Base-by-base conservation (phyloP, 2,888 invertebrate species). In the Mythimna impura region DNA sequence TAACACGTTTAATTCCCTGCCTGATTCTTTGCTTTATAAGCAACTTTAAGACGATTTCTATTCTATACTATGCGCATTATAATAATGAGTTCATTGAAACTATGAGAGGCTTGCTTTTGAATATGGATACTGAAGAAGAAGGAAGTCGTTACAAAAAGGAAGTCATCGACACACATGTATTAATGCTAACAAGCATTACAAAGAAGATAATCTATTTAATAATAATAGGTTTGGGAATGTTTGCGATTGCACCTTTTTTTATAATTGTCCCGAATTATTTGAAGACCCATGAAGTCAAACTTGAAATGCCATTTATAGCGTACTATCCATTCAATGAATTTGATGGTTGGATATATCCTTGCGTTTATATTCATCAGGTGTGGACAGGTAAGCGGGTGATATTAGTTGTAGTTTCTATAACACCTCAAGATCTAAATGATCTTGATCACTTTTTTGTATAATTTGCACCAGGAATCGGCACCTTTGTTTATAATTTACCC, bases 251-350 rank as follows among this genome's bases (percentile, higher is more conserved):
- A 14, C 81, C 82, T 12, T 3, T 69, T 1, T 62, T 74, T 64
- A 60, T 68, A 60, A 73, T 71, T 14, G 9, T 72, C 0, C 50
- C 58, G 3, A 34, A 64, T 34, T 82, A 83, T 64, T 69, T 58
- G 0, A 61, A 68, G 52, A 80, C 52, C 20, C 34, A 47, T n/a
- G 71, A 73, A 66, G 20, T 84, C 5, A 54, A 74, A 7, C 70
- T 84, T 54, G 70, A 83, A 25, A 9, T 81, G 52, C 84, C 84
- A 0, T 83, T 82, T 17, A 55, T 81, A 40, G 73, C 55, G 10
- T 66, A 64, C 50, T 84, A 84, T 73, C 75, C 81, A 20, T 83
- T 83, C n/a, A 8, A 84, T 69, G 72, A 71, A 63, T 75, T 60
- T 43, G 81, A 81, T 66, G 4, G 67, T 34, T 20, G 71, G 55